phyloP scores from a whole-genome alignment of 2,797 vertebrate genomes.

The Coracias cyanogaster region DNA sequence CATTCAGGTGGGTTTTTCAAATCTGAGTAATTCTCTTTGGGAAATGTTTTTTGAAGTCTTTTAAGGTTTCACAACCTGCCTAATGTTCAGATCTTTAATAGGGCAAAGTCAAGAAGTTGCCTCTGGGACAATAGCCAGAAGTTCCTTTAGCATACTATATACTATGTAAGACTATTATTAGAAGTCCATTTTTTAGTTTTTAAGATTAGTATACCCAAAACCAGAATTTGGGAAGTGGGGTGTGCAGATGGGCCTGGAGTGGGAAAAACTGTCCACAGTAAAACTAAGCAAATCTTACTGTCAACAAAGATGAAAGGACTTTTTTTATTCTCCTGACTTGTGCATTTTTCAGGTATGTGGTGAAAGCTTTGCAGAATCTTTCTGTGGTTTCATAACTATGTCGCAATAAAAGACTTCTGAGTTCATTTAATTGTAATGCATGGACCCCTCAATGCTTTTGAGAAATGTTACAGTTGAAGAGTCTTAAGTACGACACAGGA shows the following conservation, averaged over 20 bases:
- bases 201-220: neutral
- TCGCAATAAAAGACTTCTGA: neutral
- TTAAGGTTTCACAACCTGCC: neutral
- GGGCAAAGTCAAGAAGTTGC: neutral
- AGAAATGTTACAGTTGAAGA: neutral
- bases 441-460: neutral
- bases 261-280: neutral
- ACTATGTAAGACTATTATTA: neutral
- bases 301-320: neutral
- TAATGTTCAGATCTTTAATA: neutral
- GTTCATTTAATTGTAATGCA: neutral
- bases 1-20: neutral
- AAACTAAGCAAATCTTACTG: neutral
- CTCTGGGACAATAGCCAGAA: neutral
- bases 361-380: neutral
- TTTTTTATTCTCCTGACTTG: neutral
- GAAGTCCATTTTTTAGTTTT: neutral
- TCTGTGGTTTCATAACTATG: neutral
- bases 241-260: neutral
- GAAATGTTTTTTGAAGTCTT: neutral
- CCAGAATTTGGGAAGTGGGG: neutral
- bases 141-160: neutral
- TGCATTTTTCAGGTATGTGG: neutral
- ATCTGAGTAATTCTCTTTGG: neutral
- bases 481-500: neutral